These are phyloP conservation scores for Norana najaformis DNA, from an alignment of 2,888 invertebrate genomes.

Conservation along the genomic window DNA sequence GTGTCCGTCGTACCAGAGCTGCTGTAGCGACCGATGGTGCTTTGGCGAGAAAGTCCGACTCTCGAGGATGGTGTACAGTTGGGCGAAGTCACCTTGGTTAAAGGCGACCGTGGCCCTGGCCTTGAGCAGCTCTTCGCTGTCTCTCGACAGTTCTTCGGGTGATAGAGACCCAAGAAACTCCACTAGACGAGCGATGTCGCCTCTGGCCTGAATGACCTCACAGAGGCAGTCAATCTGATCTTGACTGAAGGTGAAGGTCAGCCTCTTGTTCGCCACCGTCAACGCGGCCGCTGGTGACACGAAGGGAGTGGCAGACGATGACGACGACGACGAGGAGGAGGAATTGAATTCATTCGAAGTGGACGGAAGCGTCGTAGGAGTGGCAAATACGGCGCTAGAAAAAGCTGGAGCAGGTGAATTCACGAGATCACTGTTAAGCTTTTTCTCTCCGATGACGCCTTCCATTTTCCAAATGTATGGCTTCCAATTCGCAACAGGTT, in stretches of 20 bases:
- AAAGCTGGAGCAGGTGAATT: not conserved
- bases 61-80: slow-evolving; percentile 21
- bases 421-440: not conserved
- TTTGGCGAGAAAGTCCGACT: slow-evolving; percentile 15
- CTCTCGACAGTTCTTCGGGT: not conserved
- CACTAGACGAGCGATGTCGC: not conserved
- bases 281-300: not conserved
- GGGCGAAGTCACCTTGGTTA: not conserved
- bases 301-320: not conserved
- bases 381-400: not conserved
- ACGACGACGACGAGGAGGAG: not conserved
- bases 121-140: slow-evolving; percentile 24
- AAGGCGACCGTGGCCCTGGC: slow-evolving; percentile 15
- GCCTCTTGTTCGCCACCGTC: not conserved
- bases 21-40: slow-evolving; percentile 15
- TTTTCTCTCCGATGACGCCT: not conserved
- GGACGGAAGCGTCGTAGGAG: not conserved
- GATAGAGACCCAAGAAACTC: not conserved
- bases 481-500: not conserved
- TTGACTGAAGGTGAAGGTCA: not conserved
- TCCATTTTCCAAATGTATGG: not conserved
- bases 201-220: not conserved
- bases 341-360: not conserved
- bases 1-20: slow-evolving; percentile 10
- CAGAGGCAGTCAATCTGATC: slow-evolving; percentile 25